Base-by-base conservation (phyloP, 2,797 vertebrate species). In the Eptatretus atami region DNA sequence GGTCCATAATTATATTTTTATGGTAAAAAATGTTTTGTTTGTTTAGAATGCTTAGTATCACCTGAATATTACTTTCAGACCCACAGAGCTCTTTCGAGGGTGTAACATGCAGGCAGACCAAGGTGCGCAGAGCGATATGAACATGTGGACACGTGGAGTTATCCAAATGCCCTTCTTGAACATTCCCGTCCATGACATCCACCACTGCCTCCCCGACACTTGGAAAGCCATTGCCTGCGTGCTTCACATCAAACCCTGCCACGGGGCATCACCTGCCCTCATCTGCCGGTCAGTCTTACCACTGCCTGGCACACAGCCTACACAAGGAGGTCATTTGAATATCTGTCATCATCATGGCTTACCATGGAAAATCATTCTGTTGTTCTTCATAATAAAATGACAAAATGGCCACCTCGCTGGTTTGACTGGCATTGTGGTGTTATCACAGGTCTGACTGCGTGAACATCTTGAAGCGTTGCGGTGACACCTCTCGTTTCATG, bases 121-220 rank as follows among this genome's bases (percentile, higher is more conserved):
- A 74, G 92, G 90, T 60, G 90, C 92, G 68, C 83, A 87, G 83
- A 96, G 81, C 63, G 92, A 96, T 73, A 86, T 98, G 74, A 94
- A 86, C 71, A 77, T 96, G 3, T 98, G 92, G 92, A 88, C 88
- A 70, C 94, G 92, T 52, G 92, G 90, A 15, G 90, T 79, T 13
- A 98, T 98, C 72, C 84, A 84, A 76, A 98, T 98, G 92, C 90
- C 86, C 1, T 84, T 90, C 71, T 93, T 94, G 82, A 92, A 80
- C 74, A 93, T 98, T 69, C 90, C 92, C 0, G 92, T 98, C 69
- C 78, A 88, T 68, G 86, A 96, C 74, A 96, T 98, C 71, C 78
- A 78, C 69, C 87, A 81, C 72, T 98, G 90, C 71, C 80, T 80
- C 1, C 87, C 87, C 0, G 82, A 95, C 73, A 86, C 82, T 79